Conservation (phyloP, 2,113 vertebrate genomes). For the Carlito syrichta region DNA sequence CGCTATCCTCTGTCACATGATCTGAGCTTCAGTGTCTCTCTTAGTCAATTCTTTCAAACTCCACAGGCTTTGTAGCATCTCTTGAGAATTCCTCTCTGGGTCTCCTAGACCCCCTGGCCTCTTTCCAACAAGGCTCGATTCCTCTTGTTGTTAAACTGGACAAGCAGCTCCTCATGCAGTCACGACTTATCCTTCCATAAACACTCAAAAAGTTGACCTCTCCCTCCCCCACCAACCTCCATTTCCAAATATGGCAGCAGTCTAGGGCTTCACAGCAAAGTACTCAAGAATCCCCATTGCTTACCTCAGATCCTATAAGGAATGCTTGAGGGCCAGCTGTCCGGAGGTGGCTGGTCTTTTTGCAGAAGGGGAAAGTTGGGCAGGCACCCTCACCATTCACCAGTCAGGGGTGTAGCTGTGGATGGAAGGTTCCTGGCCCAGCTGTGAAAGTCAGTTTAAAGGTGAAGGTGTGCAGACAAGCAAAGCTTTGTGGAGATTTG, state of each 20-base stretch:
- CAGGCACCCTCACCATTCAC: not conserved
- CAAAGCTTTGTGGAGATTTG: not conserved
- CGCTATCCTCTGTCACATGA: fast-evolving
- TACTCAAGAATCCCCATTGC: not conserved
- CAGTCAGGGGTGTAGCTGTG: not conserved
- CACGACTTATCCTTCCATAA: not conserved
- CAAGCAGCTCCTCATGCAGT: not conserved
- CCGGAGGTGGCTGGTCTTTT: not conserved
- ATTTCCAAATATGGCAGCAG: not conserved
- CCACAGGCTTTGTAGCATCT: not conserved
- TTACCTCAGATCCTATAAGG: slow-evolving; percentile 16
- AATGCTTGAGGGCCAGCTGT: not conserved
- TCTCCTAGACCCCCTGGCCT: not conserved
- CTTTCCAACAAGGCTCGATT: not conserved
- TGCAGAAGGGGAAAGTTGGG: not conserved
- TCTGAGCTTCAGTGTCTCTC: not conserved
- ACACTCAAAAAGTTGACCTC: not conserved
- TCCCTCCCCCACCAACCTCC: not conserved
- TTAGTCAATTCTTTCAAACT: not conserved
- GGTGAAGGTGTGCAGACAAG: not conserved
- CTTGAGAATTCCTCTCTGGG: not conserved
- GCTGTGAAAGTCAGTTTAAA: not conserved
- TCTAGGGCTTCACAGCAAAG: not conserved
- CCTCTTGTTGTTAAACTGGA: not conserved
- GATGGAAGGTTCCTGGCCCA: not conserved